Evolutionary conservation across 92 coral and sea anemone genomes (phyloP).

Genomic region (Epizoanthus illoricatus): DNA sequence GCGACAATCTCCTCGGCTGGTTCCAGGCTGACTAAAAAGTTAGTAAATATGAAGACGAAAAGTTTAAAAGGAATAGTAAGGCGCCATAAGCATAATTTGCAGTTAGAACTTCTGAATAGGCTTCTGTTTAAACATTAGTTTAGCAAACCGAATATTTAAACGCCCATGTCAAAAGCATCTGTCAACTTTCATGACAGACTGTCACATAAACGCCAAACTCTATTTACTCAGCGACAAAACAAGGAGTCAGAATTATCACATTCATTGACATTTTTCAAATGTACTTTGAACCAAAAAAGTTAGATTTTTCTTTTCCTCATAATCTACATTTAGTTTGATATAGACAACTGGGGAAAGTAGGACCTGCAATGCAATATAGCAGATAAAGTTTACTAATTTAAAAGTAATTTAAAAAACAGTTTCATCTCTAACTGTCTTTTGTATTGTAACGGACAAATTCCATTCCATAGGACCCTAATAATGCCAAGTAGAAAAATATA

Average conservation of each 20-base stretch:
- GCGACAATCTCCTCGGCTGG: no score
- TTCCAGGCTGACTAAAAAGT: background rate
- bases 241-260: background rate
- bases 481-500: no score
- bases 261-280: background rate
- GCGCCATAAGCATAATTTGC: background rate
- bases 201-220: slow-evolving; percentile 22
- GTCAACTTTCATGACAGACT: slow-evolving; percentile 28
- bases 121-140: slow-evolving; percentile 5
- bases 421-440: no score
- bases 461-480: no score
- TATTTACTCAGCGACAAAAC: slow-evolving; percentile 26
- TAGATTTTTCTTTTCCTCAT: no score
- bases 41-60: background rate
- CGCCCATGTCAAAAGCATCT: slow-evolving; percentile 18
- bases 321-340: no score
- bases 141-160: slow-evolving; percentile 12
- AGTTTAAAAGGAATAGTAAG: no score
- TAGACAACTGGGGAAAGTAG: no score
- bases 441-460: no score
- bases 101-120: background rate
- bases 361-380: no score
- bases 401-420: no score
- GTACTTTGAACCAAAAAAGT: slow-evolving; percentile 18
- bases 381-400: no score